Conservation (phyloP, 2,888 invertebrate genomes). For the Ligdia adustata region DNA sequence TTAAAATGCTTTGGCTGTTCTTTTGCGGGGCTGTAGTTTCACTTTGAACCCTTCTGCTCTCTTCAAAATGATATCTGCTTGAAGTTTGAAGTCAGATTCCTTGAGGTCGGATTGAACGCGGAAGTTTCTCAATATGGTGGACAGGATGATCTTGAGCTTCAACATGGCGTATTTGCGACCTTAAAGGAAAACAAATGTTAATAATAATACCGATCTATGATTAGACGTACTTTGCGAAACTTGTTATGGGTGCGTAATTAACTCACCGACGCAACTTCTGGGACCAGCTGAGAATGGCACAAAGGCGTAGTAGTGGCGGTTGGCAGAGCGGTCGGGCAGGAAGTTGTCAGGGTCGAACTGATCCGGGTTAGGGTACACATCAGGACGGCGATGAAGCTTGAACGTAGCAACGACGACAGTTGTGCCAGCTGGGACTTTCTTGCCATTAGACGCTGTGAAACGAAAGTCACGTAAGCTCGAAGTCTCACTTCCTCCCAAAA, state of each 20-base stretch:
- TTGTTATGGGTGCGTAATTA: background rate
- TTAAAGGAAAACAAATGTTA: constrained; percentile 46
- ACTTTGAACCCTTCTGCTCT: constrained; percentile 90
- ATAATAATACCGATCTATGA: constrained; percentile 6
- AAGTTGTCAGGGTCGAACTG: constrained; percentile 94
- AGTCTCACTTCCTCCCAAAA: background rate
- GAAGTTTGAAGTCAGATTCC: constrained; percentile 88
- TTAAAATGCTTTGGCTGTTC: constrained; percentile 60
- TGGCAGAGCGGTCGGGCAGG: constrained; percentile 90
- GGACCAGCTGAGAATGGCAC: constrained; percentile 94
- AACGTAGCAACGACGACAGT: constrained; percentile 87
- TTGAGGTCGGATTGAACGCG: constrained; percentile 87
- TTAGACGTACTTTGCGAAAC: background rate
- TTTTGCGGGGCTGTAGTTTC: constrained; percentile 87
- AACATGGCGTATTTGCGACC: constrained; percentile 92
- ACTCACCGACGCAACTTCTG: constrained; percentile 90
- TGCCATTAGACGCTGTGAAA: constrained; percentile 83
- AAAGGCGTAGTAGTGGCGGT: constrained; percentile 91
- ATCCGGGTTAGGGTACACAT: constrained; percentile 90
- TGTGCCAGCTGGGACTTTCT: constrained; percentile 87
- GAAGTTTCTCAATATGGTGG: constrained; percentile 90
- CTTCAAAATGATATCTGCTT: constrained; percentile 91
- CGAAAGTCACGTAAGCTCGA: background rate
- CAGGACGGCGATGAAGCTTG: constrained; percentile 88
- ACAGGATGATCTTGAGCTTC: constrained; percentile 90